Base-by-base conservation (phyloP, 2,888 invertebrate genomes). In the Helleia helle region DNA sequence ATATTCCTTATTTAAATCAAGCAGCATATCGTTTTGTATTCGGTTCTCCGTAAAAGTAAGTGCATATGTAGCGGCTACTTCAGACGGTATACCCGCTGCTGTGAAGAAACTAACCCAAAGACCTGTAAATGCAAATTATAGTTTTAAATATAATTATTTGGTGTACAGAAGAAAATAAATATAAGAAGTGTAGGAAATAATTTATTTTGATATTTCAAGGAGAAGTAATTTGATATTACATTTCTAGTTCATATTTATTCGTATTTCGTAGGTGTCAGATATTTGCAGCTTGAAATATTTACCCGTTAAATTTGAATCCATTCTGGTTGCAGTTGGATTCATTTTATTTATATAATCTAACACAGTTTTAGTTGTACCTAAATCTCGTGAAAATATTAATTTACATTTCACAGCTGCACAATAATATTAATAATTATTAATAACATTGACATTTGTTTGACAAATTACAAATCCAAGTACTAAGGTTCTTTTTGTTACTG, bases 91-190 rank as follows among this genome's bases (percentile, higher is more conserved):
- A 1, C 95, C 94, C 7, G 95, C 93, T 28, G 91, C 90, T 39
- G 90, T 90, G 77, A 96, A 96, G 65, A 96, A 96, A 55, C 89
- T 91, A 18, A 95, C 90, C 96, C 96, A 96, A 69, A 89, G 85
- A 31, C 87, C 90, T 91, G 55, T 37, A 52, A 47, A 17, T 34
- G 8, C 22, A 22, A 4, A 4, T 2, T 22, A 7, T 22, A 22
- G 22, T 22, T n/a, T n/a, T 8, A 5, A 22, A 22, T n/a, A 22
- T 22, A n/a, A n/a, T 22, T 22, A 22, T 22, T 22, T 22, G 2
- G 22, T 22, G 2, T 22, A 22, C 5, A 22, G 6, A n/a, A n/a
- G n/a, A n/a, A n/a, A n/a, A n/a, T n/a, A n/a, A n/a, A n/a, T n/a
- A n/a, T n/a, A n/a, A n/a, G n/a, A n/a, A n/a, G n/a, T n/a, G n/a